Base-by-base conservation (phyloP, 2,113 vertebrate species). In the Leucopsar rothschildi region DNA sequence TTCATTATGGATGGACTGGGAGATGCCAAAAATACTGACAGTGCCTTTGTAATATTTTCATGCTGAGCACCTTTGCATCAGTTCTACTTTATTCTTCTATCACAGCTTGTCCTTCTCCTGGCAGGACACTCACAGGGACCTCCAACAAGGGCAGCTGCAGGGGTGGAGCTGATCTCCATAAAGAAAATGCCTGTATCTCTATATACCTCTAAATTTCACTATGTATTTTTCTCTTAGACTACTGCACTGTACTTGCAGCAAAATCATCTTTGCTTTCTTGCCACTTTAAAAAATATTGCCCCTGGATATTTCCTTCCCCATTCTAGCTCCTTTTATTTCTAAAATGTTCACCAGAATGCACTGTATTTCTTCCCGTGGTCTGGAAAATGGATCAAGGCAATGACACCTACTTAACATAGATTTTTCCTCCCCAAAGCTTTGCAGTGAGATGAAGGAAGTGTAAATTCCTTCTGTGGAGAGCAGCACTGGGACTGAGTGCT, bases 301-400 rank as follows among this genome's bases (percentile, higher is more conserved):
- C 25, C 53, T 31, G 16, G 82, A 13, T 78, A 57, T 42, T 79
- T 89, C 57, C 69, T 84, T 85, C 45, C 42, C 12, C 56, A 14
- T 92, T 84, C 57, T 53, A 64, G 20, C 56, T 91, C 52, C 14
- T 89, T 84, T 86, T 15, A 28, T 47, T 82, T 85, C 44, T 68
- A 59, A 93, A 68, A 61, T 7, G 10, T 44, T 68, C 47, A 28
- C 28, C 40, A 82, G 57, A 79, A 76, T 16, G 42, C 56, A 69
- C 44, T 21, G 15, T 27, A 42, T 44, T 86, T 83, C 65, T 87
- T 76, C 44, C 53, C 6, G 3, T 15, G n/a, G 47, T 88, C 64
- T 88, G 88, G 47, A 91, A 92, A 92, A 93, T 14, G 25, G 77
- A 92, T 82, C 60, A 86, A 83, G 80, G 87, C 72, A 83, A n/a